Conservation (phyloP, 2,888 invertebrate genomes). For the Rotaria sp. region DNA sequence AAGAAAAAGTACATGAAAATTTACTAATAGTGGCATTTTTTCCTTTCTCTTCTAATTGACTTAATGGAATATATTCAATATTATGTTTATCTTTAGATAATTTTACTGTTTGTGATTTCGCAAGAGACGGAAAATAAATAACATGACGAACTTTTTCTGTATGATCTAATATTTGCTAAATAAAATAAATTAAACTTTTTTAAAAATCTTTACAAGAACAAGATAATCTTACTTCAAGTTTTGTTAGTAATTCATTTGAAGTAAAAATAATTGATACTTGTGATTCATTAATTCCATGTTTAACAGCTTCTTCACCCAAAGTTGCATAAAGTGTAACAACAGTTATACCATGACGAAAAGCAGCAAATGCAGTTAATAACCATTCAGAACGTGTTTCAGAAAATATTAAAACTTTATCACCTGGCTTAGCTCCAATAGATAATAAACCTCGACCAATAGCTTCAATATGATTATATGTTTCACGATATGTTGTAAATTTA, state of each 20-base stretch:
- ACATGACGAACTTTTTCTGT: not conserved
- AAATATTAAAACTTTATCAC: slow-evolving; percentile 73
- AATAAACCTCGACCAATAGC: slow-evolving; percentile 71
- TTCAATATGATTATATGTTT: slow-evolving; percentile 69
- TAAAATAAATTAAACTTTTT: not conserved
- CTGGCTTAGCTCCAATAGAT: slow-evolving; percentile 64
- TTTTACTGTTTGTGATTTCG: not conserved
- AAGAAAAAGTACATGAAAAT: not conserved
- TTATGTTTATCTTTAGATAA: not conserved
- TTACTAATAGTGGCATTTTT: slow-evolving; percentile 37
- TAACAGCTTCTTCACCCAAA: slow-evolving; percentile 87
- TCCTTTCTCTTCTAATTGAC: slow-evolving; percentile 45
- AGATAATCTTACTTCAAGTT: slow-evolving; percentile 30
- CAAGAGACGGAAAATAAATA: not conserved
- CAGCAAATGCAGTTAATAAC: slow-evolving; percentile 90
- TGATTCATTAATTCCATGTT: slow-evolving; percentile 91
- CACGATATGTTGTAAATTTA: slow-evolving; percentile 75
- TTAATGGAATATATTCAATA: slow-evolving; percentile 6
- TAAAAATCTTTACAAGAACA: not conserved
- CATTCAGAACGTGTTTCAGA: slow-evolving; percentile 96
- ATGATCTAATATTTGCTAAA: slow-evolving; percentile 11
- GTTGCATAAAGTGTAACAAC: slow-evolving; percentile 95
- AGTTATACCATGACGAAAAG: slow-evolving; percentile 86
- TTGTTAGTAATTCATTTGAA: slow-evolving; percentile 71
- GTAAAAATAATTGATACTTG: slow-evolving; percentile 87